Evolutionary conservation across 1,140 invertebrate species (phyloP), one percentile per base, ranked within the genome.

Genomic region (Tetraneura akinire): DNA sequence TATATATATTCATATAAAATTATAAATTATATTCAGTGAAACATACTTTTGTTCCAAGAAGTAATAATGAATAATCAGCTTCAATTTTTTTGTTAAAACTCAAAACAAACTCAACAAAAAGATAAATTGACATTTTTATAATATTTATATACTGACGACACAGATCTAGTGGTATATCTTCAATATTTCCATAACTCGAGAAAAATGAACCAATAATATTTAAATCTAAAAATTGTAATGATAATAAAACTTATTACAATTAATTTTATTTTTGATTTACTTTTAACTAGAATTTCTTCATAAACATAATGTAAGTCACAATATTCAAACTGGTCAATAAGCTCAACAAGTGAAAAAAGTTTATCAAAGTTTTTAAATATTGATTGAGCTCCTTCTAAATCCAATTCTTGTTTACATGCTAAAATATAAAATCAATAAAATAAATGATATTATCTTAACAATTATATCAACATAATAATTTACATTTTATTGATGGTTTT

Each of bases 221-320:
- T 37, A 83, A 82, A 81, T 57, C 81, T 82, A 53, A 51, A 80
- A 81, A 57, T 37, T 4, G 3, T 4, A 4, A 4, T 8, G 8
- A 4, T 37, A 37, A 37, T 18, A 29, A 51, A 6, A 49, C 8
- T 14, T 4, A 47, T 29, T 10, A 70, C 13, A 13, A 23, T 49
- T 18, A 51, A 71, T 9, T 37, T 42, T 0, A 26, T 26, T 29
- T n/a, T 5, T 29, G 10, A 73, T 49, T 76, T 76, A 76, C 73
- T 76, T 9, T 57, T 76, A 57, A 76, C 51, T 23, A 82, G 49
- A 49, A 74, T 10, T 81, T 86, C 88, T 88, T 89, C 87, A 88
- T 90, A 81, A 86, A 85, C 87, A 85, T 82, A 80, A 49, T 82
- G 81, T 23, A 84, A 80, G 18, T 82, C 64, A n/a, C 21, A 11